Evolutionary conservation across 2,797 vertebrate genomes (phyloP).

Genomic region (Aselliscus stoliczkanus): DNA sequence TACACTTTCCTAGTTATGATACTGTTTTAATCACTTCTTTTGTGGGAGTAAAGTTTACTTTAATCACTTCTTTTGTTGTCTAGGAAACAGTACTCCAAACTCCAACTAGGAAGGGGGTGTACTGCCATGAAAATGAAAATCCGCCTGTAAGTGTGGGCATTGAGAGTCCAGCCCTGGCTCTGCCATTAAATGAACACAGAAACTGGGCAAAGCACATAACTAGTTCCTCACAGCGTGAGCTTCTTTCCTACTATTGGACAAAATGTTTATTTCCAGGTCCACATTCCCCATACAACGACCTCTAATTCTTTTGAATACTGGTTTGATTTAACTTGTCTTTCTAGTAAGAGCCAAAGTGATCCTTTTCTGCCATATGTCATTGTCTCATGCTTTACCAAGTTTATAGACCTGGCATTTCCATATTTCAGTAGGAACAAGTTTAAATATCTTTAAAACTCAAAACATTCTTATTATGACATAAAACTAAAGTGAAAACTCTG

Average conservation of each 20-base stretch:
- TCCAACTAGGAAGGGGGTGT: neutral
- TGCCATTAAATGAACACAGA: neutral
- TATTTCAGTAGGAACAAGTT: neutral
- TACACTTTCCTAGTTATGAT: neutral
- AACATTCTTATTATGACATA: neutral
- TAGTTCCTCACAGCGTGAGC: neutral
- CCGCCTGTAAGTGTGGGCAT: neutral
- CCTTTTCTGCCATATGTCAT: neutral
- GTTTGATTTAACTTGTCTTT: neutral
- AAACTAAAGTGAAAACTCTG: neutral
- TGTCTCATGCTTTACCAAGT: neutral
- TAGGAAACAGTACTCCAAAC: neutral
- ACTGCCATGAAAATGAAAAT: neutral
- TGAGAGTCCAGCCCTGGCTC: neutral
- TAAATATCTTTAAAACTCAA: slow-evolving; percentile 9
- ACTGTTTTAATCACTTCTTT: neutral
- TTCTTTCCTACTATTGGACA: neutral
- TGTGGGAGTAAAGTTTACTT: neutral
- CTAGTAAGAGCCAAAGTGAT: neutral
- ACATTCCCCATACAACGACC: neutral
- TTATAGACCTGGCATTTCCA: neutral
- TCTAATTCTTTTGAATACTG: neutral
- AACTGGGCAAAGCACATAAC: neutral
- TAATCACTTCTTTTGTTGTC: neutral
- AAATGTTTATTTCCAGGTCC: neutral